phyloP scores from a whole-genome alignment of 1,140 invertebrate species.

The Subanguina moxae region DNA sequence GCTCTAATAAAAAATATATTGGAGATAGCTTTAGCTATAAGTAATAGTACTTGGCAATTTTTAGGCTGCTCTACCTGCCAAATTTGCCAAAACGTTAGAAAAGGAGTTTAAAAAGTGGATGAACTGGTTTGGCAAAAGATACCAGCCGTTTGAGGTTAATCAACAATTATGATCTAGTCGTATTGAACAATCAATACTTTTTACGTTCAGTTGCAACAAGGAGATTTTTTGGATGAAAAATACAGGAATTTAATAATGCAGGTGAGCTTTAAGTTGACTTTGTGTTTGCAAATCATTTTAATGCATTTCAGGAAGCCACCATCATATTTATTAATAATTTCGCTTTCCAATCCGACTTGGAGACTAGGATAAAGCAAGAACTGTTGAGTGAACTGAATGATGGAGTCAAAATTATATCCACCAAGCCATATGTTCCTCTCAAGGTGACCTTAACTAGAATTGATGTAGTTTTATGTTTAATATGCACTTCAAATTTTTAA shows the following conservation, averaged over 20 bases:
- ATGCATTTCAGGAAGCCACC: conserved; percentile 44
- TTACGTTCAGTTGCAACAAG: conserved; percentile 45
- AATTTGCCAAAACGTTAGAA: conserved; percentile 50
- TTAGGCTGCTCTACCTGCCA: conserved; percentile 30
- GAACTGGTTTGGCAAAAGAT: conserved; percentile 52
- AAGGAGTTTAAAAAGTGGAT: conserved; percentile 51
- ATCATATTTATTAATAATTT: conserved; percentile 59
- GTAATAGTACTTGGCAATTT: not conserved
- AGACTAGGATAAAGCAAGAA: conserved; percentile 50
- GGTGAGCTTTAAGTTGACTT: not conserved
- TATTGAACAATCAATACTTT: too few species aligned
- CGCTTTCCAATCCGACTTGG: conserved; percentile 53
- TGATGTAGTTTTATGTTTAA: too few species aligned
- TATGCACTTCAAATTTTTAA: too few species aligned
- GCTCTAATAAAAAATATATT: too few species aligned
- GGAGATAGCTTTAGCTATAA: not conserved
- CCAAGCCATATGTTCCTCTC: conserved; percentile 49
- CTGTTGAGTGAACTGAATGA: conserved; percentile 49
- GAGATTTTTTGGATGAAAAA: conserved; percentile 51
- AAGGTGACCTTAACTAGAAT: conserved; percentile 25
- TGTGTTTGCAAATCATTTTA: not conserved
- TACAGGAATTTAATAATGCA: conserved; percentile 53
- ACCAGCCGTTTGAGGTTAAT: conserved; percentile 41
- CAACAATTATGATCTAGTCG: too few species aligned
- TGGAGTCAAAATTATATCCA: conserved; percentile 48